Percentiles rank a stretch among this genome's conserved stretches.
These are phyloP conservation scores for Stenodema calcarata DNA, from an alignment of 2,888 invertebrate species.

Conservation along the genomic window DNA sequence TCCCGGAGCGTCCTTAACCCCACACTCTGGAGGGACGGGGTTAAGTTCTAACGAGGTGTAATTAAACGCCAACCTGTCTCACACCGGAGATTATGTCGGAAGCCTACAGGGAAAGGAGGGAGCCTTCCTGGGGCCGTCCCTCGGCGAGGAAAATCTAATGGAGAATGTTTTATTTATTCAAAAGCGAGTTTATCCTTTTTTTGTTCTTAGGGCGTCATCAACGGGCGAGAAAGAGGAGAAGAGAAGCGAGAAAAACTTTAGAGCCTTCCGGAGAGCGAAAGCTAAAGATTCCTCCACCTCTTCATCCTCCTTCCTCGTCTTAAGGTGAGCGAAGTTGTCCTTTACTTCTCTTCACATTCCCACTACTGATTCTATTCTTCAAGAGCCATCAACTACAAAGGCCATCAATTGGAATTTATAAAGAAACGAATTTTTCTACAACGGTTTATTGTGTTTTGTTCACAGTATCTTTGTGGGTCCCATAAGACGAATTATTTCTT, in stretches of 20 bases:
- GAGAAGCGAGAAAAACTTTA: conserved; percentile 14
- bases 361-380: not conserved
- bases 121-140: not conserved
- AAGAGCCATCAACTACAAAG: not conserved
- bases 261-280: not conserved
- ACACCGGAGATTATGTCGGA: conserved; percentile 50
- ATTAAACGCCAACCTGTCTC: conserved; percentile 51
- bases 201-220: not conserved
- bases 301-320: not conserved
- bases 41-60: conserved; percentile 44
- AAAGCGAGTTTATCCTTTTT: conserved; percentile 3
- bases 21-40: not conserved
- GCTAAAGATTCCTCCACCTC: not conserved
- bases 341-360: not conserved
- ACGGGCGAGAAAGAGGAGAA: not conserved
- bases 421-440: no score
- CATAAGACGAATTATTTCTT: no score
- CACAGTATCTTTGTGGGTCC: no score
- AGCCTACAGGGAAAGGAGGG: not conserved
- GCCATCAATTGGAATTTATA: not conserved
- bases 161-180: conserved; percentile 47
- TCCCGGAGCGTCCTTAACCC: not conserved
- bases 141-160: conserved; percentile 46
- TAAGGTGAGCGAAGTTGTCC: not conserved
- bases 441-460: no score